phyloP scores from a whole-genome alignment of 2,888 invertebrate species.

The Lamproptera curius region DNA sequence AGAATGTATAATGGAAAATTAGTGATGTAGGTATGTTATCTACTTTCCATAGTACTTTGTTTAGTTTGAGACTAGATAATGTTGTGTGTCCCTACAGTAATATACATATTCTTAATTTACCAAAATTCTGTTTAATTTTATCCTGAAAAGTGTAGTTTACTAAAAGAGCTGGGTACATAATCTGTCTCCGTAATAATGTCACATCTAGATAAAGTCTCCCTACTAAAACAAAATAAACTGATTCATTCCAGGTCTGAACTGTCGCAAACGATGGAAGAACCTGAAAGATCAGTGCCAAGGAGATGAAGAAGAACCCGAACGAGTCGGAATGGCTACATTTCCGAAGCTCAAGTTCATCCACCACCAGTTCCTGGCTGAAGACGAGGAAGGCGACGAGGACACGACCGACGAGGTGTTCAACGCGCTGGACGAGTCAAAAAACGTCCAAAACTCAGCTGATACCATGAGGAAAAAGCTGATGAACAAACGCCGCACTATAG shows the following conservation, averaged over 20 bases:
- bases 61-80: too few species aligned
- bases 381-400: slow-evolving; percentile 62
- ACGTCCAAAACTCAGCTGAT: slow-evolving; percentile 63
- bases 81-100: too few species aligned
- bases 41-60: too few species aligned
- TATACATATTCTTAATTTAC: too few species aligned
- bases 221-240: too few species aligned
- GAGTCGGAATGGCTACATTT: slow-evolving; percentile 71
- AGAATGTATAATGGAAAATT: too few species aligned
- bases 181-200: too few species aligned
- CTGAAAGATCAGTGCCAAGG: slow-evolving; percentile 72
- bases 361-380: slow-evolving; percentile 62
- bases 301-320: slow-evolving; percentile 63
- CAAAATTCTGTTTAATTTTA: too few species aligned
- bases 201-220: too few species aligned
- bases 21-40: too few species aligned
- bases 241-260: slow-evolving; percentile 64
- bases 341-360: slow-evolving; percentile 63
- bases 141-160: too few species aligned
- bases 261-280: slow-evolving; percentile 72
- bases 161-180: too few species aligned
- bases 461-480: slow-evolving; percentile 68
- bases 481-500: slow-evolving; percentile 64
- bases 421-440: slow-evolving; percentile 59
- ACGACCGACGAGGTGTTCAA: slow-evolving; percentile 60